Evolutionary conservation across 2,113 vertebrate species (phyloP), one percentile per base, ranked within the genome.

Genomic region (Amblyopsis rosae): DNA sequence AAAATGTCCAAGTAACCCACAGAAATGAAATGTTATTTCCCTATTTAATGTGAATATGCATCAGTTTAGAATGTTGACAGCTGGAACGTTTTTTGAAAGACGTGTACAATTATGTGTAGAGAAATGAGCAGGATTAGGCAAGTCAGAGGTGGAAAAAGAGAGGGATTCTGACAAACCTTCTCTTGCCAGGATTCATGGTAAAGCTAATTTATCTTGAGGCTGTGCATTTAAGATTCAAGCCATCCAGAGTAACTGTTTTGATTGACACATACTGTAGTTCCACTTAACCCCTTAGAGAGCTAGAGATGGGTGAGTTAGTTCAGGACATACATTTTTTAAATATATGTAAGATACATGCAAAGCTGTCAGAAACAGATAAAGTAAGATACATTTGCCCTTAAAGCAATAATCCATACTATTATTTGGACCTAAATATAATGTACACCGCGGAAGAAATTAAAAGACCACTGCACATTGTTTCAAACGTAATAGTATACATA

Each of bases 31-130:
- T 26, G 15, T 32, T 6, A 0, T 67, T 85, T 90, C 79, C 64
- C 80, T 75, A 75, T 45, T 77, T 81, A 76, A 83, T 70, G 77
- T 33, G 49, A 55, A 70, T 68, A 77, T 87, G 75, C 79, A 83
- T 88, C 68, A 81, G 45, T 76, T 76, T 56, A 47, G 57, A 57
- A 77, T 70, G 64, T 70, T 77, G 77, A 84, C 70, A 61, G 65
- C 59, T 73, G 64, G 47, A 77, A 81, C 9, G 9, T 67, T 55
- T 33, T 68, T 64, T 80, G 64, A 65, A 72, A 86, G 76, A 82
- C 68, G 53, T 53, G 61, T 16, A 53, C 19, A 35, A 66, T 12
- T 70, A 70, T 85, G 59, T 80, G 66, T 70, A 58, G 67, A 64
- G 73, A 69, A 74, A 70, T 62, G 33, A 67, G 72, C 78, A 86